Evolutionary conservation across 2,797 vertebrate genomes (phyloP), one percentile per base, ranked within the genome.

Genomic region (Tragopan temminckii): DNA sequence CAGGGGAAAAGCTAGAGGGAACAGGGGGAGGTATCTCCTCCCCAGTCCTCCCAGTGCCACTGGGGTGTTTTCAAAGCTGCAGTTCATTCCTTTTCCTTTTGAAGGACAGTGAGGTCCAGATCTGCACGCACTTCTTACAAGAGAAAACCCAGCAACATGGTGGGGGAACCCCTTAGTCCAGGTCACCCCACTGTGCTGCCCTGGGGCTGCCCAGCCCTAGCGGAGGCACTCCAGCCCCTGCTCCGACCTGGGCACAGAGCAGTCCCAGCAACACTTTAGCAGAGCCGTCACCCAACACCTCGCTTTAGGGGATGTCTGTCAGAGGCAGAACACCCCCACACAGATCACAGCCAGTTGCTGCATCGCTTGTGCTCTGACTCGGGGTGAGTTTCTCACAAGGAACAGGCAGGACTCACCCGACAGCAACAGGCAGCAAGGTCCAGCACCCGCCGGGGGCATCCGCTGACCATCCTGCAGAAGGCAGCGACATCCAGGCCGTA

Each of bases 341-440:
- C 29, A 43, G n/a, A 29, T 31, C 42, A 55, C 29, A 86, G 69
- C 43, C 35, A n/a, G 46, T 4, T 38, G 33, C 43, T 62, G 58
- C 2, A 1, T 40, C 48, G 82, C 35, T 62, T 59, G n/a, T 75
- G 24, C 57, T 52, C 31, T 45, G 43, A 85, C 35, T 50, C 55
- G 64, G 64, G 15, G 33, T 18, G n/a, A 48, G 43, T 76, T 50
- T 69, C 4, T 74, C 63, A 80, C 21, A 36, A 29, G 27, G 15
- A 53, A 53, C 50, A 53, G 50, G 50, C 27, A 53, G 50, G 50
- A 53, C 85, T 92, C 93, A 99, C 98, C 98, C 97, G 88, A 81
- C 99, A 99, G 91, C 98, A 99, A 92, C 97, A 98, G 80, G 97
- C 96, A 25, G 98, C 98, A 9, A 99, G 83, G 64, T 99, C 98